Base-by-base conservation (phyloP, 1,140 invertebrate species). In the Zaprionus tsacasi region DNA sequence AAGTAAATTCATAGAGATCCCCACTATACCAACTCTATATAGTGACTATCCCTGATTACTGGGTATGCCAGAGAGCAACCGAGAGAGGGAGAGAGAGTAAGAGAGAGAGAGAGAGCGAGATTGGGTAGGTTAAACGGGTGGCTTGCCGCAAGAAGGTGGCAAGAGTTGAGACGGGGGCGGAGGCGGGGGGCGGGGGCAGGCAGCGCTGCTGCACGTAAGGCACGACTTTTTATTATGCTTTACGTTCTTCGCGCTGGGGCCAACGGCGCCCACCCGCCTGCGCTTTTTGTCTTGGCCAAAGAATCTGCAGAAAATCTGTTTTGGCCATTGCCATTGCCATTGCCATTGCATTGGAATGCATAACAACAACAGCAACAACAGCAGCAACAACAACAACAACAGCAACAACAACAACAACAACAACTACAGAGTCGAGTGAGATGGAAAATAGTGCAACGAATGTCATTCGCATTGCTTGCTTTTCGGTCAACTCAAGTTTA, bases 181-280 rank as follows among this genome's bases (percentile, higher is more conserved):
- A 0, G 48, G 43, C n/a, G 27, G 48, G 43, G 12, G 27, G 38
- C 10, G 13, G 30, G 38, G 35, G 40, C 50, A 67, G 55, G 64
- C 67, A 66, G 79, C 27, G 65, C 79, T 71, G 82, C 82, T 88
- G 82, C 82, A 87, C 82, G 82, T 87, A 88, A 87, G 80, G 82
- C 82, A 87, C 82, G 82, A 87, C 80, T 87, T 87, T 88, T 87
- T 87, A 87, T 87, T 82, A 87, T 87, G 83, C 83, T 87, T 87
- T 88, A 88, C 82, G 82, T 82, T 87, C 79, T 45, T 70, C 77
- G 76, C 76, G 68, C 76, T 82, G 69, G 67, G 82, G 82, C 82
- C 82, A 87, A 73, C 82, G 82, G 82, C 82, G 82, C 82, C 82
- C 82, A 86, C 82, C 82, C 82, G 82, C 82, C 82, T 86, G 82